Percentiles rank a stretch among this genome's conserved stretches.
phyloP scores from a whole-genome alignment of 2,797 vertebrate species.

The Alauda arvensis region DNA sequence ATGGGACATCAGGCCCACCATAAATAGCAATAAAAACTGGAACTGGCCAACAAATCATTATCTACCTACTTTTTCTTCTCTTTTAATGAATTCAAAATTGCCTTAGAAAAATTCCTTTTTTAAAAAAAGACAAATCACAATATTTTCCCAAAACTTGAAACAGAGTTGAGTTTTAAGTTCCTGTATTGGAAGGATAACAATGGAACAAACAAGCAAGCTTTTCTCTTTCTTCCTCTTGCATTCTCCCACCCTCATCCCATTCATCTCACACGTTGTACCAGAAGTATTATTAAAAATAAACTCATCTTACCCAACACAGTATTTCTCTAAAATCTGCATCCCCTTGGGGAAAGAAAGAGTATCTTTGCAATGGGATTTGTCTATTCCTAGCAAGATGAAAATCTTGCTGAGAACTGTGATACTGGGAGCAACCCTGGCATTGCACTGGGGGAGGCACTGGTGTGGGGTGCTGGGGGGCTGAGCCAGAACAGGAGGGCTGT shows the following conservation, averaged over 20 bases:
- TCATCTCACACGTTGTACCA: not conserved
- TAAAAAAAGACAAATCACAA: not conserved
- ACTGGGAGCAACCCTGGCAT: rapidly evolving
- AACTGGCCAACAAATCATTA: not conserved
- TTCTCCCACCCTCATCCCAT: not conserved
- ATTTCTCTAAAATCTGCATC: not conserved
- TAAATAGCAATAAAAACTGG: not conserved
- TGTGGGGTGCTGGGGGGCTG: not conserved
- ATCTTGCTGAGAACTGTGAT: rapidly evolving
- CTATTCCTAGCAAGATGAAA: not conserved
- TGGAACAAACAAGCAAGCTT: not conserved
- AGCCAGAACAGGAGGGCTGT: not conserved
- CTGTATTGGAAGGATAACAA: not conserved
- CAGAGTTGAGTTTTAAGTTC: not conserved
- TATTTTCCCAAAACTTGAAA: not conserved
- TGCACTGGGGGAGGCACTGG: rapidly evolving
- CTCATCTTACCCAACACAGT: not conserved
- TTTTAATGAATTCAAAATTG: not conserved
- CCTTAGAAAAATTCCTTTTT: not conserved
- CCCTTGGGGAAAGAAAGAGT: not conserved
- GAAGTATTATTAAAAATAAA: not conserved
- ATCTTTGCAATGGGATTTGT: not conserved
- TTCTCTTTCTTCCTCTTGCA: not conserved
- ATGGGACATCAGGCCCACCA: not conserved
- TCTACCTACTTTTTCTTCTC: not conserved